A percentile compares a stretch with the other conserved stretches of the same genome.
Evolutionary conservation across 2,797 vertebrate species (phyloP).

Genomic region (Micromesistius poutassou): DNA sequence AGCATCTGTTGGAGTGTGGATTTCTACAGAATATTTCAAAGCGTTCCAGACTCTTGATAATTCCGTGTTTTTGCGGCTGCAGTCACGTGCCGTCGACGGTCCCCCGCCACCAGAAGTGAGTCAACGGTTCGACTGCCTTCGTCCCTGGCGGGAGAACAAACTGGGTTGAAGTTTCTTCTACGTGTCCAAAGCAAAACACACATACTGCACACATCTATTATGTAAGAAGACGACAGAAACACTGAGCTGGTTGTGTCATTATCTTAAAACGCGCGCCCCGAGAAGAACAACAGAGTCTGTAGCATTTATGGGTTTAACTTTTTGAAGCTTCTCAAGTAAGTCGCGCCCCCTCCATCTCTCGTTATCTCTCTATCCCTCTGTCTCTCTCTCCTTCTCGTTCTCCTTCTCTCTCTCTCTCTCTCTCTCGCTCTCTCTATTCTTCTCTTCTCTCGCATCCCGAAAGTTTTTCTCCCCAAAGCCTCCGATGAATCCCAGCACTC

Average conservation of each 20-base stretch:
- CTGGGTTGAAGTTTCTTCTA: constrained; percentile 33
- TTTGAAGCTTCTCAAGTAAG: constrained; percentile 31
- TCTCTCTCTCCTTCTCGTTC: constrained; percentile 10
- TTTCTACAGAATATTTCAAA: constrained; percentile 49
- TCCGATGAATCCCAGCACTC: neutral
- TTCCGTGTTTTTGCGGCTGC: constrained; percentile 31
- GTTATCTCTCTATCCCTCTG: constrained; percentile 34
- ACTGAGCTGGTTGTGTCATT: constrained; percentile 34
- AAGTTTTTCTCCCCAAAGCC: neutral
- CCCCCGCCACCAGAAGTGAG: constrained; percentile 42
- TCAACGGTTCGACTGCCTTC: constrained; percentile 41
- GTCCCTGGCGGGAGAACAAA: constrained; percentile 37
- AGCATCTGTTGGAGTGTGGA: constrained; percentile 62
- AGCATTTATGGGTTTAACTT: constrained; percentile 46
- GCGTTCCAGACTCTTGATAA: constrained; percentile 43
- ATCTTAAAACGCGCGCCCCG: constrained; percentile 31
- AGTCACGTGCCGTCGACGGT: constrained; percentile 37
- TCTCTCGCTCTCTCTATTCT: neutral
- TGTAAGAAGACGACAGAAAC: constrained; percentile 33
- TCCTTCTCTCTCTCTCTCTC: constrained; percentile 32
- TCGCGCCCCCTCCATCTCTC: constrained; percentile 25
- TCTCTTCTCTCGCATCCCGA: neutral
- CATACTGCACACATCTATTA: constrained; percentile 31
- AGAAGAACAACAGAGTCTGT: constrained; percentile 44
- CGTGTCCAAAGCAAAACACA: constrained; percentile 24